Evolutionary conservation across 1,140 invertebrate species (phyloP), one percentile per base, ranked within the genome.

Genomic region (Drosophila mauritiana): DNA sequence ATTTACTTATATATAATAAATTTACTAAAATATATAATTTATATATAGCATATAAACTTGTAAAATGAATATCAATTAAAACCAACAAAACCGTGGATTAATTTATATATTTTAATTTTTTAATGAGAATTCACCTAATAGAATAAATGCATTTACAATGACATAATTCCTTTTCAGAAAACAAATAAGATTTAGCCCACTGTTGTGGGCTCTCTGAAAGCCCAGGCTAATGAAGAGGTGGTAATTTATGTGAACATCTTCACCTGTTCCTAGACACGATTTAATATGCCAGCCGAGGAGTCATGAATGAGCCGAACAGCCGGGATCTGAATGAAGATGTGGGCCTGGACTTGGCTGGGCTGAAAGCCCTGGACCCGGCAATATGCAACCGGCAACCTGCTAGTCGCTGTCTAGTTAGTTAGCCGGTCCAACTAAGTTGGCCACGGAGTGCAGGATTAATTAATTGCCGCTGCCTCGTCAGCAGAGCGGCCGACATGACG

Each of bases 241-340:
- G 85, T 89, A 89, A 89, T 89, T 89, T 89, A 89, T 89, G 78
- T 90, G 80, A 73, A 83, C 73, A 85, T 90, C 88, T 90, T 85
- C 84, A 89, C 84, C 84, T 89, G 85, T 78, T 70, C 73, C 76
- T 64, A 89, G 80, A 79, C 83, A 88, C 84, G 69, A 84, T 89
- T 89, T 84, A 86, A 88, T 86, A 86, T 78, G 72, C 81, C 62
- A 72, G 55, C 51, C 22, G 31, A 15, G 42, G 57, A 75, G 68
- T 63, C 59, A 88, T 86, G 81, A 85, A 86, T 86, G 82, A 48
- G 80, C 56, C 69, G 36, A 57, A 59, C 37, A 52, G 39, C 48
- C 73, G 55, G 55, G 55, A 13, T 57, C 64, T 74, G 62, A 88
- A 82, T 88, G 83, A 75, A 88, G 80, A 69, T 80, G 79, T 83